Base-by-base conservation (phyloP, 2,113 vertebrate species). In the Anolis sagrei region DNA sequence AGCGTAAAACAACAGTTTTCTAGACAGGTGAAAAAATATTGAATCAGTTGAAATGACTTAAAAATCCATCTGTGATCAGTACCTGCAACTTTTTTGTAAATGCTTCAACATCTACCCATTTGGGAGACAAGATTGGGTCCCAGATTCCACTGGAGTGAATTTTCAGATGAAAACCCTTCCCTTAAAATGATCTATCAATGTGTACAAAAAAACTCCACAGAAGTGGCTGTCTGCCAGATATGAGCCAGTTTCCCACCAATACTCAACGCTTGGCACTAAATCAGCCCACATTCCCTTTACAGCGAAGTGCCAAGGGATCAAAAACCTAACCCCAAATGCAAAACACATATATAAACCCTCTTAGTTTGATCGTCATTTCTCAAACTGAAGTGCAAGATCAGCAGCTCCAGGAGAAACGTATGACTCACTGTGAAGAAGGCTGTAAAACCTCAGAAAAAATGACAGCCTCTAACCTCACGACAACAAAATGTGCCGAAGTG, bases 401-500 rank as follows among this genome's bases (percentile, higher is more conserved):
- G 84, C 84, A 86, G 70, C 79, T 81, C 27, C 58, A 75, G 23
- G 58, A 75, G 84, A 75, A 86, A 51, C 13, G 58, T 75, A 75
- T 86, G 84, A 81, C n/a, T 86, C 84, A 86, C 58, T 39, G 78
- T 48, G 21, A 86, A 76, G 39, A 76, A 75, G 29, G 49, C 58
- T 51, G 54, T 34, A 86, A 74, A 86, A 86, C 68, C 84, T 66
- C 58, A 44, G n/a, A 32, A 32, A 48, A 49, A 86, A 78, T 21
- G 62, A 78, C 34, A 32, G 64, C 4, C 76, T 68, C 64, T 58
- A 85, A 61, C 76, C 49, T 78, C 78, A 86, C 27, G 2, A 58
- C 32, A 75, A 74, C 48, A n/a, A 86, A 86, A 86, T 86, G 84
- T 81, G 78, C 69, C 81, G 70, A 66, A 81, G 69, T 29, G n/a